Evolutionary conservation across 1,140 invertebrate genomes (phyloP).

Genomic region (Periplaneta americana): DNA sequence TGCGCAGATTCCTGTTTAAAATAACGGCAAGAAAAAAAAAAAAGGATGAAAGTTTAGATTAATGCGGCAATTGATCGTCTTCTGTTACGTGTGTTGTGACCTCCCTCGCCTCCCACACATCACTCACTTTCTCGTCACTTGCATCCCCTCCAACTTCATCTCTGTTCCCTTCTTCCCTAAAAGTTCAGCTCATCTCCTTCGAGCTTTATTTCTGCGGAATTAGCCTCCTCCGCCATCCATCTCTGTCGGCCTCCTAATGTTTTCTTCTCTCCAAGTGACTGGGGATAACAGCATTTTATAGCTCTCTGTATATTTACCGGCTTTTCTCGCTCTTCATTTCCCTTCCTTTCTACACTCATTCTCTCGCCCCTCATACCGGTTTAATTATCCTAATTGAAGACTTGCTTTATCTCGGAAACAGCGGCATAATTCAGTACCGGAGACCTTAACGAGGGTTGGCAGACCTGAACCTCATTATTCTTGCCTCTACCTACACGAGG

Average conservation of each 20-base stretch:
- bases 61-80: background rate
- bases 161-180: background rate
- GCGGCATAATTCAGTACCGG: background rate
- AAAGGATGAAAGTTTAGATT: too few relatives aligned
- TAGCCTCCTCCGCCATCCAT: background rate
- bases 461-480: background rate
- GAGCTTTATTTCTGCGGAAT: background rate
- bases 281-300: background rate
- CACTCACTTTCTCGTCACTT: background rate
- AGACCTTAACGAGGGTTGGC: background rate
- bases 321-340: background rate
- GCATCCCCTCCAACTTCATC: background rate
- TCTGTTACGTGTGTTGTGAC: background rate
- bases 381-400: background rate
- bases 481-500: background rate
- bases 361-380: background rate
- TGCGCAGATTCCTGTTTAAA: too few relatives aligned
- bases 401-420: background rate
- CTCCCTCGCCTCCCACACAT: background rate
- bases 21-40: too few relatives aligned
- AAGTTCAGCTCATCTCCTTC: background rate
- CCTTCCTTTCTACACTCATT: background rate
- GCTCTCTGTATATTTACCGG: background rate
- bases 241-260: background rate
- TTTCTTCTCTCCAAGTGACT: background rate